A percentile compares a stretch with the other conserved stretches of the same genome.
phyloP scores from a whole-genome alignment of 2,797 vertebrate species.

The Echiichthys vipera region DNA sequence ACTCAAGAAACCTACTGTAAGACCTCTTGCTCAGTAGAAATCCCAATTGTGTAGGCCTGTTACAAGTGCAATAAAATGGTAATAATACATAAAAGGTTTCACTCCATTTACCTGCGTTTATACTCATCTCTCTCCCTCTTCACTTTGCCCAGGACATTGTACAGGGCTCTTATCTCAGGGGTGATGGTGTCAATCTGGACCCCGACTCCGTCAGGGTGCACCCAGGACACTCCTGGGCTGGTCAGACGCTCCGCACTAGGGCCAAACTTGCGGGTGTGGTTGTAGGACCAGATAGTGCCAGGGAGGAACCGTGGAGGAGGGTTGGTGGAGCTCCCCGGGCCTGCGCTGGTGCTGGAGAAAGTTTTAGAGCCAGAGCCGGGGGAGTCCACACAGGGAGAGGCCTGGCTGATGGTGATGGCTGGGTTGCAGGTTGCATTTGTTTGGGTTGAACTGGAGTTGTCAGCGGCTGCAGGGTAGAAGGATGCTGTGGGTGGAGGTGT shows the following conservation, averaged over 20 bases:
- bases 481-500: conserved; percentile 63
- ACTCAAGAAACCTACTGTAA: conserved; percentile 12
- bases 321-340: conserved; percentile 64
- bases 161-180: conserved; percentile 95
- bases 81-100: no score
- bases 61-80: conserved; percentile 21
- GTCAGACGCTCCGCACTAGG: conserved; percentile 88
- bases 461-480: conserved; percentile 52
- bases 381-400: conserved; percentile 80
- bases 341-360: conserved; percentile 53
- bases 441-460: conserved; percentile 52
- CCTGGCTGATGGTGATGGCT: conserved; percentile 78
- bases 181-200: conserved; percentile 98
- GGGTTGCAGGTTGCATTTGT: conserved; percentile 66
- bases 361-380: conserved; percentile 70
- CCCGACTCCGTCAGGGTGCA: conserved; percentile 94
- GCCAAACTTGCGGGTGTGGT: conserved; percentile 89
- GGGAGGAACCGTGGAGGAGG: conserved; percentile 89
- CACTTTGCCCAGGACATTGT: conserved; percentile 97
- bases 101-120: conserved; percentile 91
- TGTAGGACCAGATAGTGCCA: conserved; percentile 96
- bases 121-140: conserved; percentile 97
- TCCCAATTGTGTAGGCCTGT: no score
- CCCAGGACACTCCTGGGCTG: conserved; percentile 94
- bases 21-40: background rate